Evolutionary conservation across 2,888 invertebrate genomes (phyloP), one percentile per base, ranked within the genome.

Genomic region (Monochamus alternatus): DNA sequence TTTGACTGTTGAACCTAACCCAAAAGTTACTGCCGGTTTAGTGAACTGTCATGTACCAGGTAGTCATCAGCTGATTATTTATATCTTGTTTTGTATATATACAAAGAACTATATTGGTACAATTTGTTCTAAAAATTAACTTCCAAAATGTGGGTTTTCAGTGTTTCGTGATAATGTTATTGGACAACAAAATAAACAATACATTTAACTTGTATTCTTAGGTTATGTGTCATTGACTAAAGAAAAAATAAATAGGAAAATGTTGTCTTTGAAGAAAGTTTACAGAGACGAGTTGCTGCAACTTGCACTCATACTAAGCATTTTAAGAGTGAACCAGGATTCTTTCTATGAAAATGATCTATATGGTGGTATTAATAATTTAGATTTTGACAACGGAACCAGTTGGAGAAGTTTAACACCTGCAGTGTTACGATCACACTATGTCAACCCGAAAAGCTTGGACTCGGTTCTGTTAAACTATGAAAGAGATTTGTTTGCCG

Each of bases 201-300:
- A 51, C 22, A 31, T 65, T 51, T 31, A 4, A 51, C 22, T 65
- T 62, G 75, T 47, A 76, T 70, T 74, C 58, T 75, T 74, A 83
- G 83, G 83, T 83, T 83, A 82, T 79, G 77, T 77, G 74, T 9
- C n/a, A 55, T n/a, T 55, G 55, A 71, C 60, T 70, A 64, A 63
- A 55, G 58, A 66, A 74, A 72, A 73, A 72, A 65, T 66, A 74
- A 77, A 59, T 72, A 73, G 30, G 62, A 84, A 75, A 81, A 96
- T 96, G 96, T 91, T 96, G 89, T 94, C 94, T 84, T 89, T 95
- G 84, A 96, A 96, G 90, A 96, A 96, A 88, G 90, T 95, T 64
- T 95, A 95, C 85, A 93, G 95, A 68, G 95, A 95, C 87, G 96
- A 96, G 90, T 90, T 96, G 85, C 89, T 97, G 80, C 93, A 96